Evolutionary conservation across 2,888 invertebrate species (phyloP), one percentile per base, ranked within the genome.

Genomic region (Rhamnusium bicolor): DNA sequence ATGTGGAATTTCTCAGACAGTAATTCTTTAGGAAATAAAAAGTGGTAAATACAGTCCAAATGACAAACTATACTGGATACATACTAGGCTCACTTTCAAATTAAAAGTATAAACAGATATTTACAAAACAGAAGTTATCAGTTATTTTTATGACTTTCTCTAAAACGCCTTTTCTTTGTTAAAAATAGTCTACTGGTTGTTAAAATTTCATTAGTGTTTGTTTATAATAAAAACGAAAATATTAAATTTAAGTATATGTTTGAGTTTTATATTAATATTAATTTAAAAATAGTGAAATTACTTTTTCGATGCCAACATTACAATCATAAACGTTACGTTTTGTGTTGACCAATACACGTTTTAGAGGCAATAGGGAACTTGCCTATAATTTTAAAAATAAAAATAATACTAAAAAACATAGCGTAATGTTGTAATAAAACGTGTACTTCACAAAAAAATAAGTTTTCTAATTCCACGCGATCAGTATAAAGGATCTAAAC

Each of bases 201-300:
- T 56, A 56, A 27, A 56, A 56, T n/a, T 56, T 16, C n/a, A 7
- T 24, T 27, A 56, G 24, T 24, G 54, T 56, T 56, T 56, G 27
- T 56, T 56, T 56, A 27, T 12, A 27, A 56, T 40, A 14, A 56
- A 56, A 24, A 56, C 54, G 21, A n/a, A 56, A 14, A 24, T n/a
- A 27, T 56, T 27, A 40, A 40, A 40, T 40, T 24, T 24, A 56
- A 24, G 24, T 24, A 27, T 14, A 14, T 1, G 27, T 24, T 27
- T 56, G n/a, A n/a, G 54, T 27, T 56, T 27, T n/a, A 12, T 56
- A 14, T 56, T 56, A 56, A 56, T 56, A 27, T 56, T 56, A n/a
- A n/a, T 24, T 56, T 56, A 27, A n/a, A 56, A 56, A 56, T 56
- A 56, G 54, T 56, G 27, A 56, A 24, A 56, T 56, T 27, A 27